Conservation (phyloP, 2,888 invertebrate genomes). For the Mythimna albipuncta region DNA sequence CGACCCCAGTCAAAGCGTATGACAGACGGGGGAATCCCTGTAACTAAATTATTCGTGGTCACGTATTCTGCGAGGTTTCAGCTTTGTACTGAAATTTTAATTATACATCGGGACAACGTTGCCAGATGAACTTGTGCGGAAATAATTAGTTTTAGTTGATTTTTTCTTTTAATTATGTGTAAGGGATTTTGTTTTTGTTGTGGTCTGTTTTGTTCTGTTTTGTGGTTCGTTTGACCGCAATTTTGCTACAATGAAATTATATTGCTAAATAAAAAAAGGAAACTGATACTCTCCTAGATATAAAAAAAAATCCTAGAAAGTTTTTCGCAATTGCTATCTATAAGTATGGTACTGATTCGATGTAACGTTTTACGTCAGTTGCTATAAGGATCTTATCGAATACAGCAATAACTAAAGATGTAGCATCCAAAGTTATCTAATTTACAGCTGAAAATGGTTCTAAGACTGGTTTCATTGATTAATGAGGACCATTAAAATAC, state of each 20-base stretch:
- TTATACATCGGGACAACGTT: constrained; percentile 70
- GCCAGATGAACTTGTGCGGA: constrained; percentile 54
- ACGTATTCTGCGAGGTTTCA: constrained; percentile 83
- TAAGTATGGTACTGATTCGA: background rate
- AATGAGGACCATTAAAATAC: constrained; percentile 3
- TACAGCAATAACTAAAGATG: background rate
- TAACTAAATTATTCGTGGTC: constrained; percentile 86
- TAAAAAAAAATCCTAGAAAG: background rate
- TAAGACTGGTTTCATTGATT: background rate
- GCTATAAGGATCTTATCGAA: background rate
- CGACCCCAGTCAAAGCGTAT: constrained; percentile 74
- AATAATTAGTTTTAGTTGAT: constrained; percentile 50
- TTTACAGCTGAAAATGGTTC: background rate
- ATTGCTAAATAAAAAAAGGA: background rate
- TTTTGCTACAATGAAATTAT: background rate
- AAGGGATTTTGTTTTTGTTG: constrained; percentile 4
- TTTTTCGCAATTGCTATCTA: background rate
- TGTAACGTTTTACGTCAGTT: too few relatives aligned
- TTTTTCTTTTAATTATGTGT: constrained; percentile 24
- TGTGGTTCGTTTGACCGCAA: background rate
- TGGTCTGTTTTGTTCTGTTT: fast-evolving
- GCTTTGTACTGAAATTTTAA: constrained; percentile 88
- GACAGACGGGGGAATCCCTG: constrained; percentile 82
- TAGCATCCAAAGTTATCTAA: background rate
- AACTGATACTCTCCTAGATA: too few relatives aligned